Evolutionary conservation across 2,113 vertebrate species (phyloP).

Genomic region (Cephalophus harveyi): DNA sequence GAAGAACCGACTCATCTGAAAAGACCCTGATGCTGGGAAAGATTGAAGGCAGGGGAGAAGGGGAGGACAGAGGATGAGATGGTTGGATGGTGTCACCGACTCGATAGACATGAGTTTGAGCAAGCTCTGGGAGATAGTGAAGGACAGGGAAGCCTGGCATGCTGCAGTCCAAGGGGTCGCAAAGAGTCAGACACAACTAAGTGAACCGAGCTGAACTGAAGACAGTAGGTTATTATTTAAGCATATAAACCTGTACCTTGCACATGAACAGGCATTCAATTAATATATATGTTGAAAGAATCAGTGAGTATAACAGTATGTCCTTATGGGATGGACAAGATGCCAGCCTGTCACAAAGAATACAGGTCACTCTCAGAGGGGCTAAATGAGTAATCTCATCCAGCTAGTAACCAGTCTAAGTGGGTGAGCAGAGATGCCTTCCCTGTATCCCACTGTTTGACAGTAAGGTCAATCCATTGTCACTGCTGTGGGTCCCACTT

Average conservation of each 20-base stretch:
- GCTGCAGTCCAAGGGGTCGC: background rate
- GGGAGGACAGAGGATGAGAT: background rate
- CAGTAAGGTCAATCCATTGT: background rate
- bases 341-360: background rate
- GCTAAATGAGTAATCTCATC: too few species aligned
- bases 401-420: background rate
- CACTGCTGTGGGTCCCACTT: background rate
- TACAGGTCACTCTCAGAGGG: background rate
- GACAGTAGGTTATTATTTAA: background rate
- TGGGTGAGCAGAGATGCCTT: background rate
- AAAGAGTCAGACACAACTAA: background rate
- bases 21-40: background rate
- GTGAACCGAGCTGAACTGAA: background rate
- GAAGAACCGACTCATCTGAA: background rate
- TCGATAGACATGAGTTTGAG: background rate
- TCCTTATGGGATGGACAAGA: too few species aligned
- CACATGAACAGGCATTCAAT: background rate
- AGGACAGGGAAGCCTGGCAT: background rate
- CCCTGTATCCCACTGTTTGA: fast-evolving
- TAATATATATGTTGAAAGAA: background rate
- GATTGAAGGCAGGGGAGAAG: background rate
- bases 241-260: background rate
- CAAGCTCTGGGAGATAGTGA: background rate
- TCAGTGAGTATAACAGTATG: background rate
- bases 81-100: fast-evolving